phyloP scores from a whole-genome alignment of 2,113 vertebrate species.

The Onychorhynchus coronatus region DNA sequence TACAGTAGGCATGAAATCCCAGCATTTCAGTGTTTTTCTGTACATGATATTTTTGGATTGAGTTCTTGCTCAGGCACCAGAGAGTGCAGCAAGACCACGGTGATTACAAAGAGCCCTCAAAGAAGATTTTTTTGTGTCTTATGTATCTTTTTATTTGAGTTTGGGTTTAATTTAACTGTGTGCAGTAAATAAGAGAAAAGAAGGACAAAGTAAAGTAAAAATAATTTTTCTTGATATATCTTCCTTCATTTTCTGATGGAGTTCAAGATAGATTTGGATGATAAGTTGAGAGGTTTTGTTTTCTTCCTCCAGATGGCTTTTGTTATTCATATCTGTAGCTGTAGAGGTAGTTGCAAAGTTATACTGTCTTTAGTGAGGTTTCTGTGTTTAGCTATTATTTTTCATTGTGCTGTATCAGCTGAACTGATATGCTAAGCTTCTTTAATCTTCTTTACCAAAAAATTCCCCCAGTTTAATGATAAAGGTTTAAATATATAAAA shows the following conservation, averaged over 20 bases:
- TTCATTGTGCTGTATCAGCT: not conserved
- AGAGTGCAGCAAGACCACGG: not conserved
- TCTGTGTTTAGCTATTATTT: not conserved
- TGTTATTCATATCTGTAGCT: not conserved
- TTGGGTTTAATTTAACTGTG: not conserved
- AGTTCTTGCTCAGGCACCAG: not conserved
- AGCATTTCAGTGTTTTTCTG: constrained; percentile 1
- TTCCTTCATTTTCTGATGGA: not conserved
- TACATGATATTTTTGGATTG: constrained; percentile 23
- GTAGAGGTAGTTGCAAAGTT: not conserved
- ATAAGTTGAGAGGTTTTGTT: not conserved
- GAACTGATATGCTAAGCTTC: not conserved
- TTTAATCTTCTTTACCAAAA: not conserved
- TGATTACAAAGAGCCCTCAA: not conserved
- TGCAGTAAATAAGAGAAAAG: not conserved
- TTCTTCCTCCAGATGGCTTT: not conserved
- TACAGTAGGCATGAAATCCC: constrained; percentile 43
- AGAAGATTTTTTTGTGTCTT: not conserved
- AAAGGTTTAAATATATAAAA: not conserved
- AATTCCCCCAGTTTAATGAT: not conserved
- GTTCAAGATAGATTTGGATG: not conserved
- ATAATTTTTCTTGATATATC: not conserved
- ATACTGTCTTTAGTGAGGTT: not conserved
- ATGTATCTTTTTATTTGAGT: not conserved
- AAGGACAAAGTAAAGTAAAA: not conserved